These are phyloP conservation scores for Eucera pruinosa DNA, from an alignment of 2,888 invertebrate species.

Conservation along the genomic window DNA sequence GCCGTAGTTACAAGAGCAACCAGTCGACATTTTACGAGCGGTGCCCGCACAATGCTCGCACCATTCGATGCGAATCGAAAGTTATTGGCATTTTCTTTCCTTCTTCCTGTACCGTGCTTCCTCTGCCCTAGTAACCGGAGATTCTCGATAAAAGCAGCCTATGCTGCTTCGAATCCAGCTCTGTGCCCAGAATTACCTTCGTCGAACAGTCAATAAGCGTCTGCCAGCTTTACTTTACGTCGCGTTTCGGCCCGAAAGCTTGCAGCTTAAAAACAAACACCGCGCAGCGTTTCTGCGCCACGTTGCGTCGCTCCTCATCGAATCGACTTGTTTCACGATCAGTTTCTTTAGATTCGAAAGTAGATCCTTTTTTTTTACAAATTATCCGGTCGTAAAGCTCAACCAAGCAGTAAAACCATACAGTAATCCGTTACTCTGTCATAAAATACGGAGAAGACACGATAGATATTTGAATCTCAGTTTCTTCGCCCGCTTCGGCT, in stretches of 20 bases:
- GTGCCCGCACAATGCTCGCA: constrained; percentile 29
- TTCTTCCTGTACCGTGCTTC: not conserved
- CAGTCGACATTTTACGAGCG: constrained; percentile 55
- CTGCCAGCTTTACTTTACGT: constrained; percentile 39
- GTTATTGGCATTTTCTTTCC: constrained; percentile 65
- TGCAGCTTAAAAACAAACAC: not conserved
- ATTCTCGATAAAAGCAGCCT: constrained; percentile 30
- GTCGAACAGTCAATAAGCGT: constrained; percentile 60
- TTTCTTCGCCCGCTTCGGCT: no score
- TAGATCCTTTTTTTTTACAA: no score
- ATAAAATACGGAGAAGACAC: no score
- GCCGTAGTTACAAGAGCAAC: constrained; percentile 52
- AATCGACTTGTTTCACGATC: no score
- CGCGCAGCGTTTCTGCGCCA: not conserved
- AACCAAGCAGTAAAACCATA: no score
- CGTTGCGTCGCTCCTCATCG: no score
- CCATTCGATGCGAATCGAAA: constrained; percentile 49
- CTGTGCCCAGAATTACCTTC: constrained; percentile 40
- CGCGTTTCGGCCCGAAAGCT: constrained; percentile 5
- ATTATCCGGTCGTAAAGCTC: no score
- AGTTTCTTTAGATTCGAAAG: no score
- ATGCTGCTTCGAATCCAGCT: constrained; percentile 7
- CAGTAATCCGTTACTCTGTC: no score
- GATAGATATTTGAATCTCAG: no score
- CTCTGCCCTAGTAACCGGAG: not conserved